These are phyloP conservation scores for Pogona vitticeps DNA, from an alignment of 2,113 vertebrate species.

Conservation along the genomic window DNA sequence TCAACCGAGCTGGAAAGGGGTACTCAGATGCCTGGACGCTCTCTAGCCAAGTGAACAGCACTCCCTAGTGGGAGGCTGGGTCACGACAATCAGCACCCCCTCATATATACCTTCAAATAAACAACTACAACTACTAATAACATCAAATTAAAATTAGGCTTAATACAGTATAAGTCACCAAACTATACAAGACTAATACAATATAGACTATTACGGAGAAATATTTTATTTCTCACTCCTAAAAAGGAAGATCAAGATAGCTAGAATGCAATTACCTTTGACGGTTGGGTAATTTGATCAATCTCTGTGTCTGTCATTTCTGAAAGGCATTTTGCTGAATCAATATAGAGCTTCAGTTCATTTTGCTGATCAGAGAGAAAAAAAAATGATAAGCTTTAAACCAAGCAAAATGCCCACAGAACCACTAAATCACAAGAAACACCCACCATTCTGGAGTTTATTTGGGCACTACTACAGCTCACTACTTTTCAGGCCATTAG, in stretches of 20 bases:
- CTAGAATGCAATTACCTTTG: slow-evolving; percentile 79
- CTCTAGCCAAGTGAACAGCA: too few species aligned
- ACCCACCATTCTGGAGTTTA: neutral
- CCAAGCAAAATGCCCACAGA: neutral
- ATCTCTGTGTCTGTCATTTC: slow-evolving; percentile 88
- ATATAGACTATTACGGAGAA: neutral
- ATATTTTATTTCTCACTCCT: neutral
- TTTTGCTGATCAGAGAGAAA: slow-evolving; percentile 74
- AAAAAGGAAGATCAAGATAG: neutral
- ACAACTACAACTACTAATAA: neutral
- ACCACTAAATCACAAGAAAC: slow-evolving; percentile 10
- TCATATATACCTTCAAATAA: neutral
- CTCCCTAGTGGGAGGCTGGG: too few species aligned
- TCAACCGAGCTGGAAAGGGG: too few species aligned
- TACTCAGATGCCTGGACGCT: too few species aligned
- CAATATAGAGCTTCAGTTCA: slow-evolving; percentile 82
- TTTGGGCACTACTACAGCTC: neutral
- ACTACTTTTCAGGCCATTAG: neutral
- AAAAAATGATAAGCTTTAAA: slow-evolving; percentile 7
- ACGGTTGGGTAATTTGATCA: slow-evolving; percentile 76
- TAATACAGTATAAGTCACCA: neutral
- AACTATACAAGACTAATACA: neutral
- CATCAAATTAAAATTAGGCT: neutral
- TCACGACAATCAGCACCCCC: too few species aligned
- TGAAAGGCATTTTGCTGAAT: slow-evolving; percentile 85